A percentile compares a stretch with the other conserved stretches of the same genome.
These are phyloP conservation scores for Scatophagus argus DNA, from an alignment of 2,113 vertebrate genomes.

Conservation along the genomic window DNA sequence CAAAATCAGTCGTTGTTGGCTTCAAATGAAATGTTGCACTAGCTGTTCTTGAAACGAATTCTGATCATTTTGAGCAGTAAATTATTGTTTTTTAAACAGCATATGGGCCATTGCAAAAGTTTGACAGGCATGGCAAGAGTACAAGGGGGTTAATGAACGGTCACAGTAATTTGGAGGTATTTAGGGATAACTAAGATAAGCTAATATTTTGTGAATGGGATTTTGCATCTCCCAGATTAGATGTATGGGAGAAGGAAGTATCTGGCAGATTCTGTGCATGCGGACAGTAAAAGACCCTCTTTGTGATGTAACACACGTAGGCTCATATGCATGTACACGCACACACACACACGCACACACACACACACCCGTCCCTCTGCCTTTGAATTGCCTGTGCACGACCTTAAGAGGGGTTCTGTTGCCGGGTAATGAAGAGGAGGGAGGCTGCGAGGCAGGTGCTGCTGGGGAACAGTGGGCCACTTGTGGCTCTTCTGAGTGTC, in stretches of 20 bases:
- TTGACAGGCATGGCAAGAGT: too few species aligned
- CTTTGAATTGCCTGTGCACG: slow-evolving; percentile 19
- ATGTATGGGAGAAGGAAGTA: slow-evolving; percentile 7
- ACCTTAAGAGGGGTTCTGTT: slow-evolving; percentile 64
- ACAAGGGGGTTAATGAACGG: too few species aligned
- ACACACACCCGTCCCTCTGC: neutral
- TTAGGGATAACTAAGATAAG: neutral
- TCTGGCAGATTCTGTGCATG: slow-evolving; percentile 4
- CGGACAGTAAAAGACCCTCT: slow-evolving; percentile 55
- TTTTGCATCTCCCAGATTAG: neutral
- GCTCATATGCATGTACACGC: neutral
- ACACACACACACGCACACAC: slow-evolving; percentile 10
- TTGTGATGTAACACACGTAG: slow-evolving; percentile 59
- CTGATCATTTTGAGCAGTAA: neutral
- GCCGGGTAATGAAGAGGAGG: slow-evolving; percentile 63
- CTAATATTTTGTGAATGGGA: slow-evolving; percentile 16
- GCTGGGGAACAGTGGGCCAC: slow-evolving; percentile 78
- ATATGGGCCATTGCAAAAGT: neutral
- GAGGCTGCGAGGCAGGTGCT: slow-evolving; percentile 78
- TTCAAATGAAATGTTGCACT: neutral
- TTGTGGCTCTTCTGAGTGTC: slow-evolving; percentile 76
- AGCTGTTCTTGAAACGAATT: neutral
- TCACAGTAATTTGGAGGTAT: neutral
- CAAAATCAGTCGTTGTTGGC: neutral
- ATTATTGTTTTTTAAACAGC: neutral